Evolutionary conservation across 2,797 vertebrate genomes (phyloP).

Genomic region (Silurus lanzhouensis): DNA sequence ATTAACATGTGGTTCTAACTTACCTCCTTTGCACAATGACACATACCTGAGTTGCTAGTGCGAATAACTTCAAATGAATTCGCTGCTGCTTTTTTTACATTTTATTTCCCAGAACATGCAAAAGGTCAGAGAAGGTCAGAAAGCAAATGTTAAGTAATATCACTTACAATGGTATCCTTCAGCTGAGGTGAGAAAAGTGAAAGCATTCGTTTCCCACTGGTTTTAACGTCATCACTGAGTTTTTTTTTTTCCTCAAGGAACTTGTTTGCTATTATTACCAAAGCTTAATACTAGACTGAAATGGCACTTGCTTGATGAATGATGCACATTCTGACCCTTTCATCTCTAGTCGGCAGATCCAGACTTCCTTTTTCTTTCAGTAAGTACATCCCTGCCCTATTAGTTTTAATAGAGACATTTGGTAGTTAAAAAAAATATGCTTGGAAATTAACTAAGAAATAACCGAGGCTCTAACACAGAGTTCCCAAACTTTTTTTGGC

Average conservation of each 20-base stretch:
- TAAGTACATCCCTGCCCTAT: neutral
- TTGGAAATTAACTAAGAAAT: neutral
- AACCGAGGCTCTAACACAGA: neutral
- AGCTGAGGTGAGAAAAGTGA: constrained; percentile 21
- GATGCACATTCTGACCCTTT: constrained; percentile 3
- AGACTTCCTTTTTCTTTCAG: neutral
- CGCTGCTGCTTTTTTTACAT: constrained; percentile 59
- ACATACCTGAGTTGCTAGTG: constrained; percentile 78
- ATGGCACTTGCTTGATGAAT: constrained; percentile 12
- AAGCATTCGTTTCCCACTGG: neutral
- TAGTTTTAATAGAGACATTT: neutral
- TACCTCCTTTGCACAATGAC: constrained; percentile 70
- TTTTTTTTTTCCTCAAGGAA: neutral
- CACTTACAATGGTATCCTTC: constrained; percentile 67
- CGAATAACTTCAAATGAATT: constrained; percentile 69
- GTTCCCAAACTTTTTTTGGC: neutral
- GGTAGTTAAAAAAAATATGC: neutral
- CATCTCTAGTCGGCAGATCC: neutral
- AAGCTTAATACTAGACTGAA: neutral
- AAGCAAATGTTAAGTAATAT: constrained; percentile 68
- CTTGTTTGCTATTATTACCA: neutral
- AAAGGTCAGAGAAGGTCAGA: constrained; percentile 60
- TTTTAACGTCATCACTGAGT: neutral
- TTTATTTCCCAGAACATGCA: constrained; percentile 63
- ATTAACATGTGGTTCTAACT: constrained; percentile 84